These are phyloP conservation scores for Drosophila planitibia DNA, from an alignment of 2,888 invertebrate species.

Conservation along the genomic window DNA sequence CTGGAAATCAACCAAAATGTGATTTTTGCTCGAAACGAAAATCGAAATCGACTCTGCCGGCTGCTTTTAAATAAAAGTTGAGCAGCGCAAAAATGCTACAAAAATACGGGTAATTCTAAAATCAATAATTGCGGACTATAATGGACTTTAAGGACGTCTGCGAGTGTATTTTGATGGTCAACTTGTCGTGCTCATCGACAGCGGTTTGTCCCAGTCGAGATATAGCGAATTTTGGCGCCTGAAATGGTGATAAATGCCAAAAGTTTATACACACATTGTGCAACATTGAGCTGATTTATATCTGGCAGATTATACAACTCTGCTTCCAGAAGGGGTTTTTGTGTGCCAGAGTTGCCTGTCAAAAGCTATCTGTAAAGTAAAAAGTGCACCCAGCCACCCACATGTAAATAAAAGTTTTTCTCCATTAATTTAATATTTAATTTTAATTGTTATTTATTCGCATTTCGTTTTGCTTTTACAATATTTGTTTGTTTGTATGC, in stretches of 20 bases:
- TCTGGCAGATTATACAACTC: neutral
- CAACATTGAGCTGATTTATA: slow-evolving; percentile 6
- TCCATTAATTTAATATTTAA: slow-evolving; percentile 76
- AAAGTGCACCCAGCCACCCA: neutral
- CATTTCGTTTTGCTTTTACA: slow-evolving; percentile 73
- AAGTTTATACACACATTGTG: neutral
- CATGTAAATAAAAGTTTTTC: slow-evolving; percentile 30
- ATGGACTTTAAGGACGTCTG: neutral
- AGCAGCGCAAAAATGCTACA: neutral
- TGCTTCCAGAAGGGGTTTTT: neutral
- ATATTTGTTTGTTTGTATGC: slow-evolving; percentile 67
- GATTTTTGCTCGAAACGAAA: neutral
- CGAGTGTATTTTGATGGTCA: neutral
- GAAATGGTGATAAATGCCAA: slow-evolving; percentile 29
- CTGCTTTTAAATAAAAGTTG: neutral
- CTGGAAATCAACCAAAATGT: slow-evolving; percentile 4
- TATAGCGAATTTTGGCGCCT: neutral
- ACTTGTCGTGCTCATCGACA: neutral
- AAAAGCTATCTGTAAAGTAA: neutral
- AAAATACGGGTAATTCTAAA: neutral
- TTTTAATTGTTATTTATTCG: slow-evolving; percentile 79
- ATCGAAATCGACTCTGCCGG: neutral
- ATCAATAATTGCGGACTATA: neutral
- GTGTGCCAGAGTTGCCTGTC: neutral
- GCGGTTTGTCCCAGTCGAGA: neutral